A percentile compares a stretch with the other conserved stretches of the same genome.
Evolutionary conservation across 2,888 invertebrate genomes (phyloP).

Genomic region (Euphydryas editha): DNA sequence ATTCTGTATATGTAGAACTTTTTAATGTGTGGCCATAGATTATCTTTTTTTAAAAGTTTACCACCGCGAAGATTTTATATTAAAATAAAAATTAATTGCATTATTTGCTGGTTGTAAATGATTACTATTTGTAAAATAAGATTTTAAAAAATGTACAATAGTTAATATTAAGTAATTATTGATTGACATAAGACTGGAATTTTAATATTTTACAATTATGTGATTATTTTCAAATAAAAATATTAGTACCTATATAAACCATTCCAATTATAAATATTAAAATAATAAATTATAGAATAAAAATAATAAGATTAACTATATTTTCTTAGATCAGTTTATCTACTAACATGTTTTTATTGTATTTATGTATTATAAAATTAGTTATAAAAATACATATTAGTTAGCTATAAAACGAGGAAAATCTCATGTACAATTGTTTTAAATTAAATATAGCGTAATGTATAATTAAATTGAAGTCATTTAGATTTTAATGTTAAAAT

Average conservation of each 20-base stretch:
- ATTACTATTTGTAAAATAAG: slow-evolving; percentile 1
- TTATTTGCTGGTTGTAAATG: not conserved
- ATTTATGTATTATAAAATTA: not conserved
- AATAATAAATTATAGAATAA: too few relatives aligned
- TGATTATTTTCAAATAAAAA: too few relatives aligned
- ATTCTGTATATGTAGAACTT: too few relatives aligned
- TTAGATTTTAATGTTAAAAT: not conserved
- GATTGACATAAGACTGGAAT: not conserved
- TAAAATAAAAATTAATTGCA: not conserved
- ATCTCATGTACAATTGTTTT: slow-evolving; percentile 12
- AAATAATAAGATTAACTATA: too few relatives aligned
- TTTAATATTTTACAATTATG: slow-evolving; percentile 3
- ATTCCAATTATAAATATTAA: too few relatives aligned
- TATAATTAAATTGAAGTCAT: slow-evolving; percentile 10
- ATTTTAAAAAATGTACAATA: not conserved
- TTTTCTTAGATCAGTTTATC: too few relatives aligned
- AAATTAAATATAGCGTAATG: slow-evolving; percentile 5
- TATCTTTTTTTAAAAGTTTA: not conserved
- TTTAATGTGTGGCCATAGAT: not conserved
- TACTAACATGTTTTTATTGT: not conserved
- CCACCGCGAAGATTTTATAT: slow-evolving; percentile 1
- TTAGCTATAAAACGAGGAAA: not conserved
- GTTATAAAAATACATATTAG: not conserved
- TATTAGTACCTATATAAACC: too few relatives aligned
- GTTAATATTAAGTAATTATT: not conserved